These are phyloP conservation scores for Clunio marinus DNA, from an alignment of 2,888 invertebrate species.

Conservation along the genomic window DNA sequence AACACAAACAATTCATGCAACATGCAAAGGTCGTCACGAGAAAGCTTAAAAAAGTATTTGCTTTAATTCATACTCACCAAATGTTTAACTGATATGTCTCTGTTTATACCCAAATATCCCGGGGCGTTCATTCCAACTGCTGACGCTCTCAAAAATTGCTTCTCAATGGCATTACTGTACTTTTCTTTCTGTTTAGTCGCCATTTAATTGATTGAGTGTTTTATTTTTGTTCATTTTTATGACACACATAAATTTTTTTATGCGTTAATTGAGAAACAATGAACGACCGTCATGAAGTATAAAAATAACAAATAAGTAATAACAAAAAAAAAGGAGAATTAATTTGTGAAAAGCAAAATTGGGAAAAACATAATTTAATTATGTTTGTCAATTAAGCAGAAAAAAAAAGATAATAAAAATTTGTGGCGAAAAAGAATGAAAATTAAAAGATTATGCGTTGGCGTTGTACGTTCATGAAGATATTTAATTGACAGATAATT, in stretches of 20 bases:
- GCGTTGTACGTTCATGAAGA: too few relatives aligned
- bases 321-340: not conserved
- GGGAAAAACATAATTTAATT: conserved; percentile 1
- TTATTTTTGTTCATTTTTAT: not conserved
- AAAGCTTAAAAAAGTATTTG: too few relatives aligned
- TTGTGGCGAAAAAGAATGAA: too few relatives aligned
- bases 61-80: conserved; percentile 43
- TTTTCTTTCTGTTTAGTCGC: conserved; percentile 18
- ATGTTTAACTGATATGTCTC: conserved; percentile 42
- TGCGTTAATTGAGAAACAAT: conserved; percentile 9
- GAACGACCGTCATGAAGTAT: not conserved
- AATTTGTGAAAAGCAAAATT: conserved; percentile 9
- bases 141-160: conserved; percentile 13
- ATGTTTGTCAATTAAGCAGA: not conserved
- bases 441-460: too few relatives aligned
- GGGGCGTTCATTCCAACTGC: not conserved
- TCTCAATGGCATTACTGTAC: conserved; percentile 23
- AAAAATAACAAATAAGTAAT: not conserved
- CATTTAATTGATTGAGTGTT: not conserved
- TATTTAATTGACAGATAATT: too few relatives aligned
- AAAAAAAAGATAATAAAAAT: conserved; percentile 2
- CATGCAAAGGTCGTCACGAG: not conserved
- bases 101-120: conserved; percentile 30
- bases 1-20: conserved; percentile 6
- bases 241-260: conserved; percentile 1